Base-by-base conservation (phyloP, 2,888 invertebrate genomes). In the Seladonia tumulorum region DNA sequence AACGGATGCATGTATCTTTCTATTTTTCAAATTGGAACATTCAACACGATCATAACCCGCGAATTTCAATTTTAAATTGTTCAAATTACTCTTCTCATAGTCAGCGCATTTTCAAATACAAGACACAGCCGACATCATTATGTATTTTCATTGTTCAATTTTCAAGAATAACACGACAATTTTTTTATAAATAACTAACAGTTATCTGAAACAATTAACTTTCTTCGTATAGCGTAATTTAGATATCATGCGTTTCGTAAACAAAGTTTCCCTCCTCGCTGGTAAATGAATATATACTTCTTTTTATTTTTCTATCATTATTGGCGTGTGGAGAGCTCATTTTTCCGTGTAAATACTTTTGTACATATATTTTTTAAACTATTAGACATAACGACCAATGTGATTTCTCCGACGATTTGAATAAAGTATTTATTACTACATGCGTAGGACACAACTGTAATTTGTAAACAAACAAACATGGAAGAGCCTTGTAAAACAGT, bases 311-410 rank as follows among this genome's bases (percentile, higher is more conserved):
- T 92, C 88, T 92, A 92, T 88, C 80, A 79, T 79, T 80, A 85
- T 86, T 71, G 57, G 74, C 78, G 76, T 76, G 75, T 85, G 53
- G 68, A 79, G 70, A 82, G 78, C 83, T 88, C 76, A 68, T 87
- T 87, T 91, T 92, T 89, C 88, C 89, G 87, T 93, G 93, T 93
- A 93, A 90, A 93, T 93, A 93, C 87, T 92, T 89, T 93, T 93
- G 92, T 90, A 93, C 88, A 91, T 87, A 91, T 91, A 88, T 91
- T 91, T 91, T 91, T 90, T 88, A 91, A 90, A 90, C 86, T 81
- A 84, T 87, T 89, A 88, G 71, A 85, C 75, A 70, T 88, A 91
- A 86, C 76, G 86, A 92, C 90, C 89, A 90, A 92, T 85, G 87
- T 90, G 88, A 90, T 88, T 68, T 91, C 82, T 89, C 85, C 81